A percentile compares a stretch with the other conserved stretches of the same genome.
Evolutionary conservation across 92 coral and sea anemone species (phyloP).

Genomic region (Metridium senile): DNA sequence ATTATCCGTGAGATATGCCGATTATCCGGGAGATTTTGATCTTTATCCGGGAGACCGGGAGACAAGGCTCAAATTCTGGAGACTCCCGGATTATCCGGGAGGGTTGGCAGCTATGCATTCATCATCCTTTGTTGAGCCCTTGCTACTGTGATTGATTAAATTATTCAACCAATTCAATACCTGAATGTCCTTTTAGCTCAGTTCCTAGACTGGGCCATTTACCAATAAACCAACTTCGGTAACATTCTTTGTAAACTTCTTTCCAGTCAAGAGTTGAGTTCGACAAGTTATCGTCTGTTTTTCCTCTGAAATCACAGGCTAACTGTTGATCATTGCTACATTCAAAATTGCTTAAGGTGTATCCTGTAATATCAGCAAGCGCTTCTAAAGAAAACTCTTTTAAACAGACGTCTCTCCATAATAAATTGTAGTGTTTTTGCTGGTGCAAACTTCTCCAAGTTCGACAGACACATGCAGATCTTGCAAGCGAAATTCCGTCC

Average conservation of each 20-base stretch:
- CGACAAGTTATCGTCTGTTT: not conserved
- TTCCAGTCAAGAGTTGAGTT: slow-evolving; percentile 51
- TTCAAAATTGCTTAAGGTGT: not conserved
- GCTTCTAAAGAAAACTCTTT: slow-evolving; percentile 62
- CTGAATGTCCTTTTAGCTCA: slow-evolving; percentile 59
- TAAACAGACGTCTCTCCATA: slow-evolving; percentile 76
- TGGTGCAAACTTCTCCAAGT: slow-evolving; percentile 72
- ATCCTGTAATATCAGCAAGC: slow-evolving; percentile 67
- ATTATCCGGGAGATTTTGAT: too few relatives aligned
- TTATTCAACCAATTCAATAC: slow-evolving; percentile 12
- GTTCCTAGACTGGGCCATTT: slow-evolving; percentile 72
- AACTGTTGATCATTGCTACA: not conserved
- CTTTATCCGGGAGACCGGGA: too few relatives aligned
- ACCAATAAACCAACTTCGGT: slow-evolving; percentile 69
- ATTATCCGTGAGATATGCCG: too few relatives aligned
- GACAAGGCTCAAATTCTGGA: too few relatives aligned
- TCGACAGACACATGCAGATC: slow-evolving; percentile 81
- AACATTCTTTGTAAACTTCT: slow-evolving; percentile 78
- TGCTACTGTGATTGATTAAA: too few relatives aligned
- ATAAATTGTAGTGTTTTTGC: slow-evolving; percentile 46
- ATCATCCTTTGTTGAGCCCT: too few relatives aligned
- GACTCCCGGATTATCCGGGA: too few relatives aligned
- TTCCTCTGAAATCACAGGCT: not conserved
- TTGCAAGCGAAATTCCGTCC: slow-evolving; percentile 86
- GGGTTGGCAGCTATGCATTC: too few relatives aligned